Conservation (phyloP, 2,888 invertebrate genomes). For the Syritta pipiens region DNA sequence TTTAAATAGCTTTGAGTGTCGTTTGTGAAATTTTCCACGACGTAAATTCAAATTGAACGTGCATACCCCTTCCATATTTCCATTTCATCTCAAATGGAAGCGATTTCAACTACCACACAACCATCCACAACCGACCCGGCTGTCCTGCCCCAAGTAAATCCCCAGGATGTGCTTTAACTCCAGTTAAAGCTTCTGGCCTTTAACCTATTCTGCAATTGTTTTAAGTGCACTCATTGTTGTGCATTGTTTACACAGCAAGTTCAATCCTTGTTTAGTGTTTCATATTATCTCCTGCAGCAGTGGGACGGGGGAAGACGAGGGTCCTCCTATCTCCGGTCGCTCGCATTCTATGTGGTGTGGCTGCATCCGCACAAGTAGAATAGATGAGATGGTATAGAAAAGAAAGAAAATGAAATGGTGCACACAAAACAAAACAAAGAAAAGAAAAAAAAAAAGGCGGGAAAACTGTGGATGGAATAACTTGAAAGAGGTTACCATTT, state of each 20-base stretch:
- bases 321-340: constrained; percentile 39
- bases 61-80: not conserved
- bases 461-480: constrained; percentile 32
- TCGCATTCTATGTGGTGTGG: constrained; percentile 35
- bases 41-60: constrained; percentile 11
- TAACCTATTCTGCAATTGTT: constrained; percentile 65
- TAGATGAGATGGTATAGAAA: constrained; percentile 33
- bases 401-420: not conserved
- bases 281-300: constrained; percentile 44
- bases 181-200: constrained; percentile 32
- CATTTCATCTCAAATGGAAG: not conserved
- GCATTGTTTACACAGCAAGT: constrained; percentile 62
- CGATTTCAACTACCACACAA: not conserved
- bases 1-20: constrained; percentile 11
- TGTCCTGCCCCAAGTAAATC: not conserved
- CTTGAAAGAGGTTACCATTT: constrained; percentile 53
- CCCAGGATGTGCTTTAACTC: constrained; percentile 22
- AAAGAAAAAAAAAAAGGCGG: constrained; percentile 6
- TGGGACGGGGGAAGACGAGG: too few relatives aligned
- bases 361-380: constrained; percentile 42
- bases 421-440: constrained; percentile 7
- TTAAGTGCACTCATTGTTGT: constrained; percentile 67
- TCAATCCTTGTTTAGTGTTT: constrained; percentile 65
- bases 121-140: not conserved
- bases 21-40: constrained; percentile 24